phyloP scores from a whole-genome alignment of 2,797 vertebrate genomes.

The Gymnoscopelus microlampas region DNA sequence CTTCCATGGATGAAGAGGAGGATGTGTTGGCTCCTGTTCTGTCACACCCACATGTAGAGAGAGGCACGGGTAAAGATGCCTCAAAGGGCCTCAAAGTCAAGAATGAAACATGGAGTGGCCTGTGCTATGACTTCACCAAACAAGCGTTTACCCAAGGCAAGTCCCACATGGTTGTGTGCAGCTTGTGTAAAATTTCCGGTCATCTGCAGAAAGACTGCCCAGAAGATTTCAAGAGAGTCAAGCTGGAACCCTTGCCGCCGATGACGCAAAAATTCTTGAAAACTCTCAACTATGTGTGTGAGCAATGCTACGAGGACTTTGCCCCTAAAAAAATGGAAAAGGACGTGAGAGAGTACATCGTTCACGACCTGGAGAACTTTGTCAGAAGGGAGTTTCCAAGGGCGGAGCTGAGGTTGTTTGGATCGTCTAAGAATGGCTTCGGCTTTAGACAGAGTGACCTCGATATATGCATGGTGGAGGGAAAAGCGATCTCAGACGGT shows the following conservation, averaged over 20 bases:
- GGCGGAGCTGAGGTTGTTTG: slow-evolving; percentile 90
- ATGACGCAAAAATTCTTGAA: slow-evolving; percentile 85
- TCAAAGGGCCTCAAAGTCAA: slow-evolving; percentile 28
- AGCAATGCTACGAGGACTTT: slow-evolving; percentile 93
- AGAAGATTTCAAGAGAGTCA: slow-evolving; percentile 94
- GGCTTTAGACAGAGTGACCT: slow-evolving; percentile 96
- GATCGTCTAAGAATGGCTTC: slow-evolving; percentile 97
- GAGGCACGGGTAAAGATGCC: slow-evolving; percentile 21
- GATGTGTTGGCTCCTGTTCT: slow-evolving; percentile 27
- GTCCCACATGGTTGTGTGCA: slow-evolving; percentile 91
- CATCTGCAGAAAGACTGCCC: slow-evolving; percentile 94
- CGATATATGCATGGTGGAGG: slow-evolving; percentile 95
- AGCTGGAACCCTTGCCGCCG: slow-evolving; percentile 87
- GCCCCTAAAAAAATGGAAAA: slow-evolving; percentile 86
- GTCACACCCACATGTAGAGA: slow-evolving; percentile 23
- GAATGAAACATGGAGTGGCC: slow-evolving; percentile 41
- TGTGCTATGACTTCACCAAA: slow-evolving; percentile 87
- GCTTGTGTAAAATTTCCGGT: slow-evolving; percentile 94
- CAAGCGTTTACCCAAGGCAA: slow-evolving; percentile 90
- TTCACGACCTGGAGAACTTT: slow-evolving; percentile 88
- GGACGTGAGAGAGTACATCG: slow-evolving; percentile 87
- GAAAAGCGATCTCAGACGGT: slow-evolving; percentile 87
- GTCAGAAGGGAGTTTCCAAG: slow-evolving; percentile 89
- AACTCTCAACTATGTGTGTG: slow-evolving; percentile 89
- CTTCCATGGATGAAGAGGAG: slow-evolving; percentile 71